Percentiles rank a stretch among this genome's conserved stretches.
These are phyloP conservation scores for Hippopotamus amphibius DNA, from an alignment of 2,113 vertebrate species.

Conservation along the genomic window DNA sequence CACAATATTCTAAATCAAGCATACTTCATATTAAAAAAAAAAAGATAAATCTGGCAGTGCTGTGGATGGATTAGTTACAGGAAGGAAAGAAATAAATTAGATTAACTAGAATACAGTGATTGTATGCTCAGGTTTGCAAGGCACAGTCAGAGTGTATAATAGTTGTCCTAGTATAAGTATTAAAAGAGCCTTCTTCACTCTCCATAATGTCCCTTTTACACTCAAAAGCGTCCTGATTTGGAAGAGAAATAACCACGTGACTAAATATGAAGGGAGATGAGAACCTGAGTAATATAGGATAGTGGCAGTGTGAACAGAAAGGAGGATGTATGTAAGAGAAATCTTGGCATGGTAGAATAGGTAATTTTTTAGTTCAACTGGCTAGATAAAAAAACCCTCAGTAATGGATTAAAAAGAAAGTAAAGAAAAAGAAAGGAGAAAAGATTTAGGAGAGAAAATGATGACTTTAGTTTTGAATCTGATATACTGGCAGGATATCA, in stretches of 20 bases:
- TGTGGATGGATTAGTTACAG: background rate
- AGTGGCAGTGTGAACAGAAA: background rate
- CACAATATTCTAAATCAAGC: background rate
- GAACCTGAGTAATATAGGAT: background rate
- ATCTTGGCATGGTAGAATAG: background rate
- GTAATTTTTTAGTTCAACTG: background rate
- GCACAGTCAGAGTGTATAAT: background rate
- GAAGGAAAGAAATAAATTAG: background rate
- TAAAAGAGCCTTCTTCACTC: background rate
- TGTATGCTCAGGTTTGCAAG: background rate
- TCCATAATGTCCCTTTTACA: background rate
- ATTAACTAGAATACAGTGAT: background rate
- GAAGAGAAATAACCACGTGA: background rate
- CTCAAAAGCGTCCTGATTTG: background rate
- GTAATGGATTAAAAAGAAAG: background rate
- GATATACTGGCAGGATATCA: background rate
- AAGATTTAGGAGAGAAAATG: constrained; percentile 7
- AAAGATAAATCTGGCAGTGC: background rate
- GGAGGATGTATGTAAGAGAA: background rate
- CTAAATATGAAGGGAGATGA: background rate
- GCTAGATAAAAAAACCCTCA: background rate
- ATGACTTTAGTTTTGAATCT: constrained; percentile 55
- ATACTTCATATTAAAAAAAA: background rate
- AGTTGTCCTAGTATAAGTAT: background rate
- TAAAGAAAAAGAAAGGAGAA: background rate